Evolutionary conservation across 2,797 vertebrate genomes (phyloP), one percentile per base, ranked within the genome.

Genomic region (Chromis chromis): DNA sequence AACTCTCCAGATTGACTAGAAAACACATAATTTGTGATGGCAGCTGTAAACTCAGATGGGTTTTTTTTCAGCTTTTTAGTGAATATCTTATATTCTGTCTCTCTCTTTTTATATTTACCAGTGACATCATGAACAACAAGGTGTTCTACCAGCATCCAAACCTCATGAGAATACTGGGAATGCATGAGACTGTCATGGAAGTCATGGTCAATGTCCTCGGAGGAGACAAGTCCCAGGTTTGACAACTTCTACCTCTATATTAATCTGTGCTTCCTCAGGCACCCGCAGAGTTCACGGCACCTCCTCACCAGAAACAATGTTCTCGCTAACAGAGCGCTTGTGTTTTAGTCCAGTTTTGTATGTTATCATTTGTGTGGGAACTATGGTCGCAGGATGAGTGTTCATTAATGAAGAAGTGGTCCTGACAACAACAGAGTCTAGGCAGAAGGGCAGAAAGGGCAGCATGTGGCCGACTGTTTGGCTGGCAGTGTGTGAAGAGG

Each of bases 101-200:
- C 4, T 42, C 0, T 60, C 19, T 55, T 25, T 65, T 72, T 74
- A 70, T 54, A 56, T 24, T 69, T 27, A 84, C 52, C 87, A 99
- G 98, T 57, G 96, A 99, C 88, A 99, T 99, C 90, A 99, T 99
- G 97, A 99, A 99, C 94, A 99, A 99, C 89, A 99, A 99, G 80
- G 97, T 99, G 11, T 99, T 99, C 93, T 99, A 99, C 93, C 98
- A 99, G 86, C 98, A 99, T 81, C 98, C 98, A 42, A 99, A 99
- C 86, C 94, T 99, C 59, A 99, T 99, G 98, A 95, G 98, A 77
- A 97, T 99, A 74, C 94, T 99, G 42, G 98, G 98, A 66, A 99
- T 99, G 98, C 98, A 99, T 9, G 98, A 99, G 90, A 99, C 98
- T 0, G 98, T 99, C 79, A 99, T 99, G 98, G 97, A 99, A 81